phyloP scores from a whole-genome alignment of 2,113 vertebrate genomes.

The Ondatra zibethicus region DNA sequence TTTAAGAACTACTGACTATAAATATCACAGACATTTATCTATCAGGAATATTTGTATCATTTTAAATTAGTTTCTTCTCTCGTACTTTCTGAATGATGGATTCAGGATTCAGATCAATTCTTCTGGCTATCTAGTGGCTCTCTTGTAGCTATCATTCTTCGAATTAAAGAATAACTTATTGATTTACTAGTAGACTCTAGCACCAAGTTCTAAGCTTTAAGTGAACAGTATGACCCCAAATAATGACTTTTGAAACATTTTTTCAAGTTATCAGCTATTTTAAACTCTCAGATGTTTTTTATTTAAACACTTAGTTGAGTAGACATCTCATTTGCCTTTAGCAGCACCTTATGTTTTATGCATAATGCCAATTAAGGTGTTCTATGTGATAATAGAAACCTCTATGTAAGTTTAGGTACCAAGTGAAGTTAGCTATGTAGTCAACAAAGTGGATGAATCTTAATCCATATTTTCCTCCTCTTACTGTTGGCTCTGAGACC shows the following conservation, averaged over 20 bases:
- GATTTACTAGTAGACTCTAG: not conserved
- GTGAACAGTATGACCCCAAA: not conserved
- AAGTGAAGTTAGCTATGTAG: not conserved
- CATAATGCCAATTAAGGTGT: not conserved
- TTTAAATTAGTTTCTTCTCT: not conserved
- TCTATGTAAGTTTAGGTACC: not conserved
- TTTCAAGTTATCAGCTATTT: not conserved
- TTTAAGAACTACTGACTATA: not conserved
- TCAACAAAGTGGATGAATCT: not conserved
- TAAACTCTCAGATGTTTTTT: not conserved
- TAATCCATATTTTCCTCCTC: not conserved
- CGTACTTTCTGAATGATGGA: not conserved
- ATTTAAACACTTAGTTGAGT: not conserved
- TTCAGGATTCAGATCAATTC: not conserved
- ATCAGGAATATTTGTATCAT: not conserved
- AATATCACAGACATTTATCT: not conserved
- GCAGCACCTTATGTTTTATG: not conserved
- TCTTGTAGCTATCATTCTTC: not conserved
- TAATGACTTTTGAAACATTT: not conserved
- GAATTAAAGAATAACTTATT: not conserved
- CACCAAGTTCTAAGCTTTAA: not conserved
- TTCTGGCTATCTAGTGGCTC: not conserved
- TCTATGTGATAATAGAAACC: not conserved
- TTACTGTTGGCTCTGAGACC: not conserved
- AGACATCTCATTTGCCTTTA: not conserved